Conservation (phyloP, 2,888 invertebrate genomes). For the Andrena bucephala region DNA sequence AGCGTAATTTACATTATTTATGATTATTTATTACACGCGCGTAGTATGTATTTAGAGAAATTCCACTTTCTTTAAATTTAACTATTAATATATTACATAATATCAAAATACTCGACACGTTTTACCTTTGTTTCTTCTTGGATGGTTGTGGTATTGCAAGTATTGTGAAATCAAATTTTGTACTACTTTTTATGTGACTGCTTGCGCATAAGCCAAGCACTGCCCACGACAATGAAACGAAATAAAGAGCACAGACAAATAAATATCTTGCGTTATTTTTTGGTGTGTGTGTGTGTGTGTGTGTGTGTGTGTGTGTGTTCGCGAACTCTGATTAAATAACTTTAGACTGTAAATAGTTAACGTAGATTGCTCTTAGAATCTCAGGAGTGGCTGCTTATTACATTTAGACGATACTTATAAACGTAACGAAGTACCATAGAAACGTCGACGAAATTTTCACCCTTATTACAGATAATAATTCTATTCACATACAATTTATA, state of each 20-base stretch:
- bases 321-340: conserved; percentile 12
- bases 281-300: background rate
- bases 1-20: conserved; percentile 55
- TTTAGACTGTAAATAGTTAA: background rate
- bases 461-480: conserved; percentile 16
- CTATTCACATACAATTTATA: conserved; percentile 34
- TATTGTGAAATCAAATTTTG: conserved; percentile 50
- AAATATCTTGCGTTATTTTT: conserved; percentile 17
- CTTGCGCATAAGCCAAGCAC: conserved; percentile 29
- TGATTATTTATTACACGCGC: conserved; percentile 60
- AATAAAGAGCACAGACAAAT: conserved; percentile 37
- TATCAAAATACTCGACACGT: conserved; percentile 42
- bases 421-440: conserved; percentile 2
- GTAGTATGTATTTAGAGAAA: conserved; percentile 36
- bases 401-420: conserved; percentile 14
- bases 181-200: conserved; percentile 55
- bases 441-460: conserved; percentile 16
- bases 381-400: conserved; percentile 22
- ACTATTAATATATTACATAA: conserved; percentile 49
- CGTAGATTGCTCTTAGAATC: conserved; percentile 2
- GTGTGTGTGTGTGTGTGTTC: conserved; percentile 6
- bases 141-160: conserved; percentile 53
- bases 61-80: conserved; percentile 18
- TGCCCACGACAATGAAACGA: conserved; percentile 50
- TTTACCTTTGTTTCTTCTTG: conserved; percentile 41